phyloP scores from a whole-genome alignment of 2,888 invertebrate genomes.

The Ligdia adustata region DNA sequence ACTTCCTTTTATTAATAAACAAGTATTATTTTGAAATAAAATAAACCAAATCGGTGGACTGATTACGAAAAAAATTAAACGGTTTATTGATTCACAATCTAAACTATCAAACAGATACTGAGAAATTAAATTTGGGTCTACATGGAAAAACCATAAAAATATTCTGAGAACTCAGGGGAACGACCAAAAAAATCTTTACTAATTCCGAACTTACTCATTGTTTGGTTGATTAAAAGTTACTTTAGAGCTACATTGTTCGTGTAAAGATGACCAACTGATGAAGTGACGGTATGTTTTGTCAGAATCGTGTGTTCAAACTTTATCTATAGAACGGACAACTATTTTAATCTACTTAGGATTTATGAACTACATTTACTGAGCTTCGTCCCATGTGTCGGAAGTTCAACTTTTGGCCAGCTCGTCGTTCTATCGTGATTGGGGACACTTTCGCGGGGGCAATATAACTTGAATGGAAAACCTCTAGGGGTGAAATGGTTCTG shows the following conservation, averaged over 20 bases:
- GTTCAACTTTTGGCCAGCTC: slow-evolving; percentile 1
- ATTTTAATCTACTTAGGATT: slow-evolving; percentile 19
- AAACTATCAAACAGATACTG: too few species aligned
- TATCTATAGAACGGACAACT: too few species aligned
- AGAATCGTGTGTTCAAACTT: neutral
- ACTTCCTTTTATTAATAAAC: too few species aligned
- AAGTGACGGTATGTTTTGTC: neutral
- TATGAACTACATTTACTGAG: slow-evolving; percentile 7
- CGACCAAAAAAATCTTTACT: too few species aligned
- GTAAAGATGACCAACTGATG: neutral
- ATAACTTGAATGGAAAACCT: neutral
- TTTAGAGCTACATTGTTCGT: neutral
- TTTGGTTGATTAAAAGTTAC: neutral
- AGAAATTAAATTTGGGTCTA: too few species aligned
- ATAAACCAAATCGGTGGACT: too few species aligned
- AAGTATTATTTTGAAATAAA: too few species aligned
- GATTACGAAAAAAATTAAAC: too few species aligned
- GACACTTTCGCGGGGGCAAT: neutral
- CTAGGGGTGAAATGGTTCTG: neutral
- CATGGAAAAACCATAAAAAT: too few species aligned
- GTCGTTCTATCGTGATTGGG: neutral
- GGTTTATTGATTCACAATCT: too few species aligned
- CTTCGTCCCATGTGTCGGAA: slow-evolving; percentile 10
- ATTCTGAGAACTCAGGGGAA: too few species aligned
- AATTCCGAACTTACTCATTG: too few species aligned